Base-by-base conservation (phyloP, 2,113 vertebrate species). In the Hiodon alosoides region DNA sequence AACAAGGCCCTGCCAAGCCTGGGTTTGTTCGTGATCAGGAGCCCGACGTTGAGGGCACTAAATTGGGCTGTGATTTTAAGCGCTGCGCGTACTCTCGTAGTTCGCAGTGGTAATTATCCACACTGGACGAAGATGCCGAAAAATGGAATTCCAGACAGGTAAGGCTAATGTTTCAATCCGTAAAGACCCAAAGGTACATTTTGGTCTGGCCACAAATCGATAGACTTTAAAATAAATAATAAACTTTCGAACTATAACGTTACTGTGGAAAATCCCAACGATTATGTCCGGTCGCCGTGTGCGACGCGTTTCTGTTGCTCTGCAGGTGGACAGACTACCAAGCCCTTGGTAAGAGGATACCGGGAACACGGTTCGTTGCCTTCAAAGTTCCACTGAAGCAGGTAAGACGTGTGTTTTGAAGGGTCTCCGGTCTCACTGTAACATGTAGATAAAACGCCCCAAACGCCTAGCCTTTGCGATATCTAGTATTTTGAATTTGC, bases 361-460 rank as follows among this genome's bases (percentile, higher is more conserved):
- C 86, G 0, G 95, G 94, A 48, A 96, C 96, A 0, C 91, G 94
- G 31, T 98, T 98, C 84, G 87, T 98, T 17, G 91, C 95, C 76
- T 95, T 97, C 83, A 96, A 97, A 83, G 95, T 96, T 16, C 95
- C 95, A 3, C 89, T 98, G 66, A 93, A 85, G 65, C 83, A 91
- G 90, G 95, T 95, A 48, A 81, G 87, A 48, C 7, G 14, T 7
- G 58, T 31, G 46, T 46, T 7, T 47, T 67, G 17, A 67, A 7
- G 48, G 17, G 8, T 3, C 2, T 13, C 5, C 17, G 13, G 3
- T 64, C 7, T 17, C 11, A 64, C 7, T 16, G 2, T 3, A 64
- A 16, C 4, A 6, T 17, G 7, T 64, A 13, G 3, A 6, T 17
- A 71, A 10, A 70, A 47, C 31, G 31, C 2, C 31, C n/a, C n/a